Conservation (phyloP, 2,113 vertebrate genomes). For the Aegithalos caudatus region DNA sequence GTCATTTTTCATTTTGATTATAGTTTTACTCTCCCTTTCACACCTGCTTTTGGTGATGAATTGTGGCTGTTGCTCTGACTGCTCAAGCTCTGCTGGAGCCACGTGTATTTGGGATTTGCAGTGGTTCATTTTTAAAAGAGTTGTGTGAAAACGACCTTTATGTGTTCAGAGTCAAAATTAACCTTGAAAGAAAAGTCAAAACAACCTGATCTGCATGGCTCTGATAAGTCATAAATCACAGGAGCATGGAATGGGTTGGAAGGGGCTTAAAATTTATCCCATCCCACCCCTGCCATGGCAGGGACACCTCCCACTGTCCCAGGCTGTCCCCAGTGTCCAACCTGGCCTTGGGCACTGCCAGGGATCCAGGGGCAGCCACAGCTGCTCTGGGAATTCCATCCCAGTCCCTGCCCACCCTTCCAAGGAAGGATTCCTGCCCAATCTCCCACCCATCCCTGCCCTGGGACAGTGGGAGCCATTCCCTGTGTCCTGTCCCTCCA, state of each 20-base stretch:
- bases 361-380: background rate
- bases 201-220: background rate
- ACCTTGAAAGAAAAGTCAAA: background rate
- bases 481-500: background rate
- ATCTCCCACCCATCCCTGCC: rapidly evolving
- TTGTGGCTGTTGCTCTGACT: background rate
- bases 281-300: background rate
- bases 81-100: background rate
- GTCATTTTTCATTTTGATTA: background rate
- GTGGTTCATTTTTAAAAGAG: background rate
- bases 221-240: background rate
- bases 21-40: background rate
- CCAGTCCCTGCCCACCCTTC: rapidly evolving
- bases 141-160: background rate
- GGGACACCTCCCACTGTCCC: background rate
- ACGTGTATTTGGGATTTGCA: background rate
- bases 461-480: background rate
- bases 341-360: background rate
- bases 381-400: background rate
- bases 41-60: background rate
- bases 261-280: background rate
- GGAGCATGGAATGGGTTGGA: background rate
- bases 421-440: background rate
- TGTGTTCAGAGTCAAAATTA: background rate
- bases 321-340: rapidly evolving